Conservation (phyloP, 2,113 vertebrate genomes). For the Nanger granti region DNA sequence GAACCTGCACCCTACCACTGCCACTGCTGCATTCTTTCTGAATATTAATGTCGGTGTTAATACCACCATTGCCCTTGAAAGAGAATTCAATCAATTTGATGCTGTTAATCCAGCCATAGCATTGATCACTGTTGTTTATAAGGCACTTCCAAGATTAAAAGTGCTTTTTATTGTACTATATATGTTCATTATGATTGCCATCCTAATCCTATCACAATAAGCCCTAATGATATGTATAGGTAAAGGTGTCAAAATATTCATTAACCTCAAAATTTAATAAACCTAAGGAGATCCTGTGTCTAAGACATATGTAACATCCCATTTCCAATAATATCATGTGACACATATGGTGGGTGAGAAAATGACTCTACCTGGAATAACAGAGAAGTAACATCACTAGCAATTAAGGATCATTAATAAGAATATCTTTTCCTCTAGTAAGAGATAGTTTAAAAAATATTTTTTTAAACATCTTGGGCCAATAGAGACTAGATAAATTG, state of each 20-base stretch:
- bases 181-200: constrained; percentile 54
- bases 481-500: neutral
- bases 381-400: neutral
- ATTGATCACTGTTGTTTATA: constrained; percentile 55
- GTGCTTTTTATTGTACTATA: constrained; percentile 47
- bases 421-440: neutral
- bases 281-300: neutral
- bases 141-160: constrained; percentile 64
- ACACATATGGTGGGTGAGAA: neutral
- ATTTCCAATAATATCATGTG: neutral
- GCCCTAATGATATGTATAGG: constrained; percentile 32
- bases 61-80: constrained; percentile 24
- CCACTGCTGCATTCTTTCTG: neutral
- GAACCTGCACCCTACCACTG: fast-evolving
- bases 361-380: neutral
- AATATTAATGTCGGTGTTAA: neutral
- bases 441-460: neutral
- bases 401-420: neutral
- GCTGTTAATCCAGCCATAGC: constrained; percentile 22
- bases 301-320: neutral
- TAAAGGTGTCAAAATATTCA: constrained; percentile 52
- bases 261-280: constrained; percentile 48
- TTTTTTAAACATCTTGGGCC: neutral
- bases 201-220: constrained; percentile 47
- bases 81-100: constrained; percentile 35